Evolutionary conservation across 2,888 invertebrate genomes (phyloP).

Genomic region (Diploptera punctata): DNA sequence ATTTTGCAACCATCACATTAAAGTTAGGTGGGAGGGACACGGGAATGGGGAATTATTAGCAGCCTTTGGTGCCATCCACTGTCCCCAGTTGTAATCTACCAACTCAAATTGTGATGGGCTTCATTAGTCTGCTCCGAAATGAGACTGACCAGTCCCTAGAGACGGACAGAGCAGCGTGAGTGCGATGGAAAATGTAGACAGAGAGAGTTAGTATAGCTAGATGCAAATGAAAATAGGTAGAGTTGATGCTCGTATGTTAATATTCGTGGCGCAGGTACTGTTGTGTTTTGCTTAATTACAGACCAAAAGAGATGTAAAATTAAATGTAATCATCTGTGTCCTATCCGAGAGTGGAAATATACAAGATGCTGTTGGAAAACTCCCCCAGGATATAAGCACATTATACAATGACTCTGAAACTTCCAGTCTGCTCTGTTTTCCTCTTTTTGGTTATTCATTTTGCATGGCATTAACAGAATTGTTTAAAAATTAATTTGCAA

Average conservation of each 20-base stretch:
- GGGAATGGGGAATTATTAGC: conserved; percentile 41
- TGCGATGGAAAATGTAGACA: conserved; percentile 15
- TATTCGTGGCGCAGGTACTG: not conserved
- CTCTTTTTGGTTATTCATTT: too few relatives aligned
- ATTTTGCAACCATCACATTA: conserved; percentile 42
- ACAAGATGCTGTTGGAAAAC: too few relatives aligned
- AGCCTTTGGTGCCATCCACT: conserved; percentile 41
- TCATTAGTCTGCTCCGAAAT: conserved; percentile 42
- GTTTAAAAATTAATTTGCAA: too few relatives aligned
- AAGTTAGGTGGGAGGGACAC: conserved; percentile 38
- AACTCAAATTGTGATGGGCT: conserved; percentile 44
- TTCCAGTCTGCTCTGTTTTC: too few relatives aligned
- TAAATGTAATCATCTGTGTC: not conserved
- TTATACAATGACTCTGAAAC: too few relatives aligned
- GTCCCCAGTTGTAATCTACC: conserved; percentile 43
- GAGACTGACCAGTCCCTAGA: conserved; percentile 42
- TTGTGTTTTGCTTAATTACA: conserved; percentile 18
- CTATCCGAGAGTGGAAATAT: not conserved
- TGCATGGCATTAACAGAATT: too few relatives aligned
- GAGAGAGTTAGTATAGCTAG: conserved; percentile 15
- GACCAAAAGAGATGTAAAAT: conserved; percentile 19
- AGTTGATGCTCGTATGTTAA: conserved; percentile 8
- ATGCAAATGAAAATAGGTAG: conserved; percentile 28
- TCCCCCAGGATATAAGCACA: not conserved
- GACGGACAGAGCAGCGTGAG: conserved; percentile 21